Evolutionary conservation across 1,140 invertebrate species (phyloP).

Genomic region (Drosophila biarmipes): DNA sequence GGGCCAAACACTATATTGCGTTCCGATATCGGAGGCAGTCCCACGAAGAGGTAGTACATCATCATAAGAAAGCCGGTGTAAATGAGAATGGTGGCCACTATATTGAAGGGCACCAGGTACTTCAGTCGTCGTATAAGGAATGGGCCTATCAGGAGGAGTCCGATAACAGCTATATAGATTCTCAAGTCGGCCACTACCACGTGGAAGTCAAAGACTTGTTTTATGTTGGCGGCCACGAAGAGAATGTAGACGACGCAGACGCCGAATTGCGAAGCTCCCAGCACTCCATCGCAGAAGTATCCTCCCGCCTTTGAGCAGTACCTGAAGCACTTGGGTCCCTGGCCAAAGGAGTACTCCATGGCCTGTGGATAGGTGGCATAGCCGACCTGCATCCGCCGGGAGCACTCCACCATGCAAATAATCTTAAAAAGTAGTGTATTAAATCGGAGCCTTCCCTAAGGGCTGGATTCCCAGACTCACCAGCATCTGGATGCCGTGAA

Average conservation of each 20-base stretch:
- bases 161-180: slow-evolving; percentile 21
- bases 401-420: slow-evolving; percentile 45
- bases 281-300: slow-evolving; percentile 25
- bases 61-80: slow-evolving; percentile 23
- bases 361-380: slow-evolving; percentile 36
- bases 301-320: slow-evolving; percentile 8
- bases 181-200: not conserved
- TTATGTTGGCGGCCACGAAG: slow-evolving; percentile 32
- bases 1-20: slow-evolving; percentile 4
- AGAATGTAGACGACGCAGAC: slow-evolving; percentile 46
- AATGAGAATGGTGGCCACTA: slow-evolving; percentile 26
- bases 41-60: slow-evolving; percentile 40
- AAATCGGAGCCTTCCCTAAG: too few relatives aligned
- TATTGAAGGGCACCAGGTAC: slow-evolving; percentile 47
- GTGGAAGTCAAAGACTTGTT: slow-evolving; percentile 30
- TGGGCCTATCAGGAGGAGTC: not conserved
- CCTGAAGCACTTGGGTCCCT: slow-evolving; percentile 32
- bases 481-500: slow-evolving; percentile 49
- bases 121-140: slow-evolving; percentile 47
- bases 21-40: slow-evolving; percentile 20
- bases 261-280: slow-evolving; percentile 34
- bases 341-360: slow-evolving; percentile 33
- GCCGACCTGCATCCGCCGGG: slow-evolving; percentile 19
- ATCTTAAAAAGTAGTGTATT: slow-evolving; percentile 9
- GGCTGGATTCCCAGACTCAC: slow-evolving; percentile 1